Percentiles rank a stretch among this genome's conserved stretches.
Conservation (phyloP, 2,797 vertebrate genomes). For the Momotus momota region DNA sequence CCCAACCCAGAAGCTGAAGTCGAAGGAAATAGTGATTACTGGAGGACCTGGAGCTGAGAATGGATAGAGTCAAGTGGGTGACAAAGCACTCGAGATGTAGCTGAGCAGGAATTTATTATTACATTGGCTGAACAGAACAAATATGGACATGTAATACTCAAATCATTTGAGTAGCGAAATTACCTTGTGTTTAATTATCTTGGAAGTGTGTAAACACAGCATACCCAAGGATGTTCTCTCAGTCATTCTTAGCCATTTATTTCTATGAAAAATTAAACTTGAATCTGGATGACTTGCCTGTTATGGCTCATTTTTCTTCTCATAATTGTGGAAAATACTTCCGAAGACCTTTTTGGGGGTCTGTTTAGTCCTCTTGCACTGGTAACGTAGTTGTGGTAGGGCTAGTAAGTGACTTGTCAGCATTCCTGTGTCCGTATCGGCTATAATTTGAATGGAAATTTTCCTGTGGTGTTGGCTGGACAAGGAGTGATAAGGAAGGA, state of each 20-base stretch:
- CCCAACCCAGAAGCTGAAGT: background rate
- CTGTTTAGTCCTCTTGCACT: background rate
- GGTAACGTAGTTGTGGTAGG: background rate
- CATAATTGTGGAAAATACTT: background rate
- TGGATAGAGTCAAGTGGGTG: background rate
- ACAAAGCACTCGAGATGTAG: background rate
- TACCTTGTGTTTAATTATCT: background rate
- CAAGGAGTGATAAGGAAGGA: background rate
- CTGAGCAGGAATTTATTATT: background rate
- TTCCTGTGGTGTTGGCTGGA: background rate
- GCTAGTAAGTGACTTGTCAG: background rate
- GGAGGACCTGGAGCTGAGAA: background rate
- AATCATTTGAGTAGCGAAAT: background rate
- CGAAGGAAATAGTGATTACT: background rate
- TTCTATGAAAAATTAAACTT: background rate
- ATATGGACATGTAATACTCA: background rate
- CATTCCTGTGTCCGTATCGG: background rate
- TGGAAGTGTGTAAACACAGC: background rate
- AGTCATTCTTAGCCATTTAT: background rate
- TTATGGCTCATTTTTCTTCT: background rate
- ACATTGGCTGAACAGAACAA: background rate
- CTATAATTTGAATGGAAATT: background rate
- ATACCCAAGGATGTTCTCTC: background rate
- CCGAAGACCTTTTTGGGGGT: background rate
- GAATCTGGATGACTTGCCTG: background rate